phyloP scores from a whole-genome alignment of 2,113 vertebrate genomes.

The Isichthys henryi region DNA sequence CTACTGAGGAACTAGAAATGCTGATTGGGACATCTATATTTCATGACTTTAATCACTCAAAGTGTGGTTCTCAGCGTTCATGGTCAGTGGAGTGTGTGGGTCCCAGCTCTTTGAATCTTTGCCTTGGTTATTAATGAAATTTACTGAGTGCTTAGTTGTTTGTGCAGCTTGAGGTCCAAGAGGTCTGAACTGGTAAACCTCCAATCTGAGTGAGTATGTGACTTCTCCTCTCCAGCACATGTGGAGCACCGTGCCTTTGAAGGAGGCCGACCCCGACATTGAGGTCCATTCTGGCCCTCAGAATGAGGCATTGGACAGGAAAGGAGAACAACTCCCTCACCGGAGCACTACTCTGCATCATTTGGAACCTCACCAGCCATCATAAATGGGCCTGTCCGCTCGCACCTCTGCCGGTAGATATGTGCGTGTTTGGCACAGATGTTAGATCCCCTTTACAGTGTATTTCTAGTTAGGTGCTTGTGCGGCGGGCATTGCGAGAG shows the following conservation, averaged over 20 bases:
- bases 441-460: neutral
- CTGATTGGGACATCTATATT: neutral
- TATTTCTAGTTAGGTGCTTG: neutral
- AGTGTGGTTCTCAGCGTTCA: neutral
- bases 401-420: neutral
- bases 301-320: neutral
- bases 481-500: neutral
- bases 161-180: neutral
- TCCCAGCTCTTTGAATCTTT: neutral
- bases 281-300: slow-evolving; percentile 39
- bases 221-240: slow-evolving; percentile 70
- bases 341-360: slow-evolving; percentile 21
- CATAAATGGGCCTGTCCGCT: neutral
- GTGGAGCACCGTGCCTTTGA: slow-evolving; percentile 93
- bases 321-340: slow-evolving; percentile 18
- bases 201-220: neutral
- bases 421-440: neutral
- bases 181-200: neutral
- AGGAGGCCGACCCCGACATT: slow-evolving; percentile 75
- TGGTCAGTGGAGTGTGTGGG: neutral
- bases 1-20: neutral
- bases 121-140: neutral
- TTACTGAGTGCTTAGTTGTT: neutral
- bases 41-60: neutral
- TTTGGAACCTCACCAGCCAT: neutral